These are phyloP conservation scores for Druon quercuslanigerum DNA, from an alignment of 1,140 invertebrate species.

Conservation along the genomic window DNA sequence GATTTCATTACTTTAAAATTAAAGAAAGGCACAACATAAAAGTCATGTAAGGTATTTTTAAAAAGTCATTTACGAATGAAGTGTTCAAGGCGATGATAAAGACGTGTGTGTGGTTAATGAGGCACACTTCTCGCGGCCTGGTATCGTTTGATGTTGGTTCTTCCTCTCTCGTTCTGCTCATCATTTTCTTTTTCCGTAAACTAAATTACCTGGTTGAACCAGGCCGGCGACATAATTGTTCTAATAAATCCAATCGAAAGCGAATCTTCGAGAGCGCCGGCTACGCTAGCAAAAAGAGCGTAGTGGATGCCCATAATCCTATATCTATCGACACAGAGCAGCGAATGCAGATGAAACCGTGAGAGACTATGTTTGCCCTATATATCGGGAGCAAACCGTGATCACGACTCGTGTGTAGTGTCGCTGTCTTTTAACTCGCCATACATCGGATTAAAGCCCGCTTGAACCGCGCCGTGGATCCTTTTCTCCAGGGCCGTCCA, in stretches of 20 bases:
- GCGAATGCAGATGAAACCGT: conserved; percentile 73
- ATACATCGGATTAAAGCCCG: conserved; percentile 60
- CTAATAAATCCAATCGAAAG: conserved; percentile 64
- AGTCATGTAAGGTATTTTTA: background rate
- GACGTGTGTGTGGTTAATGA: background rate
- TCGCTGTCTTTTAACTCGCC: conserved; percentile 65
- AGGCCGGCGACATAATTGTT: conserved; percentile 62
- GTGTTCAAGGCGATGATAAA: background rate
- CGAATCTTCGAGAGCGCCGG: conserved; percentile 54
- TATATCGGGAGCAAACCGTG: conserved; percentile 70
- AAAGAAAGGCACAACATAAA: background rate
- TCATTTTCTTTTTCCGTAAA: conserved; percentile 41
- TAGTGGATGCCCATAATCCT: conserved; percentile 35
- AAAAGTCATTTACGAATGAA: conserved; percentile 2
- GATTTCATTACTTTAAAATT: background rate
- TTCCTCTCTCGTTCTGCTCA: background rate
- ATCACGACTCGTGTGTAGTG: conserved; percentile 66
- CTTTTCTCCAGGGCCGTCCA: conserved; percentile 40
- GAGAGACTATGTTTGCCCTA: conserved; percentile 73
- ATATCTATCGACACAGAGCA: conserved; percentile 54
- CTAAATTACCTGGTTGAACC: conserved; percentile 46
- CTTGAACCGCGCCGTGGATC: conserved; percentile 47
- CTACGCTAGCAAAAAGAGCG: conserved; percentile 56
- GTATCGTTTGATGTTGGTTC: conserved; percentile 19
- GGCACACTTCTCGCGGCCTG: background rate